A percentile compares a stretch with the other conserved stretches of the same genome.
These are phyloP conservation scores for Lasaia peninsularis DNA, from an alignment of 1,140 invertebrate species.

Conservation along the genomic window DNA sequence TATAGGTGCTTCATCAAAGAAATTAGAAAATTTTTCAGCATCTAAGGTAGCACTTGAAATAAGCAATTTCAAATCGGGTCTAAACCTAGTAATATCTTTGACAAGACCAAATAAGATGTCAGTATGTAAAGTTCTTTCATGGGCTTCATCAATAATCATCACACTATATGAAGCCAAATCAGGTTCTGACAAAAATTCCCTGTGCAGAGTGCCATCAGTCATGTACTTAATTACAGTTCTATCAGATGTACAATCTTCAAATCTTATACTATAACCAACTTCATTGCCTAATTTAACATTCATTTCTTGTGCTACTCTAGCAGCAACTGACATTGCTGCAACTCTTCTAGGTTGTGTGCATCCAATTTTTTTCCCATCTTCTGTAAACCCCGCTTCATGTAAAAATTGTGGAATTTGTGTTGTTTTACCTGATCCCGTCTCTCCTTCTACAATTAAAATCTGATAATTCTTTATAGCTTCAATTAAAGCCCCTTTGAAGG, in stretches of 20 bases:
- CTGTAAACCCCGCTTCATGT: constrained; percentile 92
- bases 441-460: constrained; percentile 97
- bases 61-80: constrained; percentile 95
- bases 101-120: constrained; percentile 99
- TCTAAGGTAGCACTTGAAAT: constrained; percentile 99
- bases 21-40: constrained; percentile 98
- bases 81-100: constrained; percentile 97
- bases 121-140: constrained; percentile 98
- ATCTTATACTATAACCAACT: constrained; percentile 99
- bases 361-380: constrained; percentile 91
- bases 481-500: constrained; percentile 93
- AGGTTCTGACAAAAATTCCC: constrained; percentile 98
- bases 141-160: constrained; percentile 99
- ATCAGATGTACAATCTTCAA: constrained; percentile 99
- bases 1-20: constrained; percentile 99
- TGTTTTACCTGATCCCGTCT: constrained; percentile 98
- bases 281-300: constrained; percentile 98
- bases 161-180: constrained; percentile 96
- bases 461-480: constrained; percentile 93
- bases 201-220: constrained; percentile 98
- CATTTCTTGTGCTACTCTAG: constrained; percentile 99
- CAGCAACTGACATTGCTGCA: constrained; percentile 99
- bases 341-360: constrained; percentile 98
- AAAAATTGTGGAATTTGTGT: constrained; percentile 99
- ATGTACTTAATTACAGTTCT: constrained; percentile 99